These are phyloP conservation scores for Brachionus manjavacas DNA, from an alignment of 1,140 invertebrate species.

Conservation along the genomic window DNA sequence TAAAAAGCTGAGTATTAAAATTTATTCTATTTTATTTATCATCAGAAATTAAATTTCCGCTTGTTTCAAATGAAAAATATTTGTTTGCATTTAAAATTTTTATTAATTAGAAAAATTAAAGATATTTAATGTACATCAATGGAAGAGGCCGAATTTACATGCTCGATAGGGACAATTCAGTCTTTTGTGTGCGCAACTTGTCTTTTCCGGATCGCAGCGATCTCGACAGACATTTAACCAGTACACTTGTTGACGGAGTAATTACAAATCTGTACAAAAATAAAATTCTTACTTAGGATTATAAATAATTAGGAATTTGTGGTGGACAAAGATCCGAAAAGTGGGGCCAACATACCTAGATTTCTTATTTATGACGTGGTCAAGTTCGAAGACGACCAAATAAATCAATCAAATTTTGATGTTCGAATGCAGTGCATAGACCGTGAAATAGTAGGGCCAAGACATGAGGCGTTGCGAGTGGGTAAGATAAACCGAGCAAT, in stretches of 20 bases:
- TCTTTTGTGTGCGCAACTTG: conserved; percentile 78
- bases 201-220: conserved; percentile 73
- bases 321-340: conserved; percentile 69
- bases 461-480: conserved; percentile 69
- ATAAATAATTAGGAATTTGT: conserved; percentile 76
- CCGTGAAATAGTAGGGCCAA: conserved; percentile 66
- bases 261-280: conserved; percentile 45
- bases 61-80: not conserved
- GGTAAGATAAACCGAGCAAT: conserved; percentile 68
- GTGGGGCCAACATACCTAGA: conserved; percentile 69
- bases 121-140: conserved; percentile 93
- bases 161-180: conserved; percentile 86
- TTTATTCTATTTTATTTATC: no score
- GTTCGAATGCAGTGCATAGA: conserved; percentile 70
- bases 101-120: conserved; percentile 48
- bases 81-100: not conserved
- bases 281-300: conserved; percentile 42
- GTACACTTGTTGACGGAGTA: conserved; percentile 89
- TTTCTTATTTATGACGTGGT: conserved; percentile 95
- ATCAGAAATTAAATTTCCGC: no score
- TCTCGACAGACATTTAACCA: conserved; percentile 65
- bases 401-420: conserved; percentile 73
- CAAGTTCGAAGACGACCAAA: conserved; percentile 71
- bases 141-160: conserved; percentile 79
- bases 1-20: no score